Percentiles rank a stretch among this genome's conserved stretches.
These are phyloP conservation scores for Drosophila rufa DNA, from an alignment of 1,140 invertebrate genomes.

Conservation along the genomic window DNA sequence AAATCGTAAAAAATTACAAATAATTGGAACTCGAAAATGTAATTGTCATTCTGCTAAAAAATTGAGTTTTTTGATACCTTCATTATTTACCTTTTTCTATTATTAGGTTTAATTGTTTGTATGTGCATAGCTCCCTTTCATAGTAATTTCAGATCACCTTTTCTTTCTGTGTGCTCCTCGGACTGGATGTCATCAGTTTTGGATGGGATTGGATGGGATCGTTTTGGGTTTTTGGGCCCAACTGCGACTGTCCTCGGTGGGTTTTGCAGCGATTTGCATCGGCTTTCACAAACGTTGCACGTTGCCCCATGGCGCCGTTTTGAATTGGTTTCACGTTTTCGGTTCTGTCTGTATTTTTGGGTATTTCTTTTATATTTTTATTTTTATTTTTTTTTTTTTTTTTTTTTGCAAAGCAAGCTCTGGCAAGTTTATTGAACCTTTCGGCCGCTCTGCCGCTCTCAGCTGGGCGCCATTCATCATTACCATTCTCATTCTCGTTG, in stretches of 20 bases:
- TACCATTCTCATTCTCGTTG: conserved; percentile 46
- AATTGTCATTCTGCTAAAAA: too few relatives aligned
- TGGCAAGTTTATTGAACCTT: conserved; percentile 72
- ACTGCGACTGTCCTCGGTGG: conserved; percentile 4
- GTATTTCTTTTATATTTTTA: conserved; percentile 26
- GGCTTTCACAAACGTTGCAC: conserved; percentile 19
- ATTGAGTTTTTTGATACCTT: too few relatives aligned
- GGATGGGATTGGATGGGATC: not conserved
- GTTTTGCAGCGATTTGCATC: conserved; percentile 12
- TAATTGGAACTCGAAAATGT: too few relatives aligned
- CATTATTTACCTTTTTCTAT: too few relatives aligned
- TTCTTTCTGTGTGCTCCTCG: not conserved
- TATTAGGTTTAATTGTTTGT: too few relatives aligned
- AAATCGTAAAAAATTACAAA: too few relatives aligned
- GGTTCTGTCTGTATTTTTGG: conserved; percentile 1
- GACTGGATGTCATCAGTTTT: conserved; percentile 7
- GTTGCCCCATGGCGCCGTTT: conserved; percentile 7
- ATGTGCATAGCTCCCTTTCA: too few relatives aligned
- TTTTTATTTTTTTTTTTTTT: conserved; percentile 11
- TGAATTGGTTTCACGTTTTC: conserved; percentile 18
- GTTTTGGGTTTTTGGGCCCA: not conserved
- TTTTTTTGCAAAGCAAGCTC: conserved; percentile 74
- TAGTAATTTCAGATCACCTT: not conserved
- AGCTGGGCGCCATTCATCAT: conserved; percentile 48
- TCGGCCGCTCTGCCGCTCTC: conserved; percentile 20